Base-by-base conservation (phyloP, 1,140 invertebrate genomes). In the Brachystomella parvula region DNA sequence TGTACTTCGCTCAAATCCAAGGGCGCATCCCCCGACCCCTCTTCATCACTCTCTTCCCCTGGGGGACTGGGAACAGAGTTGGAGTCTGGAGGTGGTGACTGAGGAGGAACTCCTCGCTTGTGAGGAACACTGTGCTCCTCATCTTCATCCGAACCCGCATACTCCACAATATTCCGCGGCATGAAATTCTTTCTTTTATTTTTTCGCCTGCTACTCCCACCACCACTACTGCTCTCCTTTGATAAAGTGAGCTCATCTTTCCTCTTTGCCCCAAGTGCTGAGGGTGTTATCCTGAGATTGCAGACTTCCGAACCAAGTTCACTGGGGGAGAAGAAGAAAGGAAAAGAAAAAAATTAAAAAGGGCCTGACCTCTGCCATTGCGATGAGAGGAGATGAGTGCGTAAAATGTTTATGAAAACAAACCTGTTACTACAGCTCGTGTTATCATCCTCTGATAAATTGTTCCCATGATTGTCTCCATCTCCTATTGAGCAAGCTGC, bases 181-280 rank as follows among this genome's bases (percentile, higher is more conserved):
- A 61, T 70, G 39, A 70, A 70, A 56, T 73, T 73, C 47, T 73
- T 73, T 49, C 71, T 53, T 35, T 73, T 73, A 47, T 73, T 73
- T 47, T 69, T 73, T 26, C 71, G 63, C 15, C 39, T 30, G 33
- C 65, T 66, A 35, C 57, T 64, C 9, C 30, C 31, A 39, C 39
- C 61, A 9, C 49, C 47, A 24, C 57, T 66, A 35, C 61, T 66
- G 65, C 59, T 66, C 31, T 61, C 49, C 29, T 61, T 62, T 12
- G 28, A 24, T 12, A 6, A 24, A 24, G 6, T 9, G 53, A 57
- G 53, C 28, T 57, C 28, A 57, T 12, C 21, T 15, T 47, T 15
- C 15, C 21, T 47, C 15, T 47, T 47, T 15, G 15, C 21, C 15
- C 21, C 15, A 57, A 12, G 53, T 12, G n/a, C 28, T 24, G n/a